These are phyloP conservation scores for Psylliodes chrysocephalus DNA, from an alignment of 2,888 invertebrate species.

Conservation along the genomic window DNA sequence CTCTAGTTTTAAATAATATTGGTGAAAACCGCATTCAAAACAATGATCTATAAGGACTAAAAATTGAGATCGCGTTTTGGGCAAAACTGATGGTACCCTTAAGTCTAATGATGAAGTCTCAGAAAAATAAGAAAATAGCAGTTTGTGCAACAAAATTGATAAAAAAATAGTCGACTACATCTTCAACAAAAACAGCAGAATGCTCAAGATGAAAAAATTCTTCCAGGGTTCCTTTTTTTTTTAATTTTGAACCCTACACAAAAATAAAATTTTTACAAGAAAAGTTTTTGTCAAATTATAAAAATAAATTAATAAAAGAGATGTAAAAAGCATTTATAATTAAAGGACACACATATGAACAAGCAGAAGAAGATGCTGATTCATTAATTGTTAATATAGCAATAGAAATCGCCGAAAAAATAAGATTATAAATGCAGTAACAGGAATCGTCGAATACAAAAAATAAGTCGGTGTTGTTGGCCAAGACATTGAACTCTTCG, in stretches of 20 bases:
- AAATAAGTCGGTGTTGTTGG: background rate
- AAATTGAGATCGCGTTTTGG: too few relatives aligned
- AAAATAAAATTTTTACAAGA: background rate
- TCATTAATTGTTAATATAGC: background rate
- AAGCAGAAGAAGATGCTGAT: background rate
- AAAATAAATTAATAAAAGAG: background rate
- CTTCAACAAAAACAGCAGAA: background rate
- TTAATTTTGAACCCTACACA: background rate
- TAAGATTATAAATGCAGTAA: background rate
- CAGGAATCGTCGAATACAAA: conserved; percentile 2
- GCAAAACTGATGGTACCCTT: too few relatives aligned
- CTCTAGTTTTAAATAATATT: too few relatives aligned
- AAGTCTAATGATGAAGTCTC: too few relatives aligned
- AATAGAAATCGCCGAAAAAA: background rate
- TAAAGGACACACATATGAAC: background rate
- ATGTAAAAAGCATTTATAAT: background rate
- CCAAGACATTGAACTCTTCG: conserved; percentile 6
- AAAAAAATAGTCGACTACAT: background rate
- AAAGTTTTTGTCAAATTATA: background rate
- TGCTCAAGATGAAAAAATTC: background rate
- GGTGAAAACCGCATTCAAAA: too few relatives aligned
- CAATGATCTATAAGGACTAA: too few relatives aligned
- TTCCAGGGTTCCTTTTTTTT: background rate
- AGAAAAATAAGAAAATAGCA: too few relatives aligned
- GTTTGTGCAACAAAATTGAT: too few relatives aligned